Base-by-base conservation (phyloP, 2,797 vertebrate genomes). In the Acrocephalus scirpaceus region DNA sequence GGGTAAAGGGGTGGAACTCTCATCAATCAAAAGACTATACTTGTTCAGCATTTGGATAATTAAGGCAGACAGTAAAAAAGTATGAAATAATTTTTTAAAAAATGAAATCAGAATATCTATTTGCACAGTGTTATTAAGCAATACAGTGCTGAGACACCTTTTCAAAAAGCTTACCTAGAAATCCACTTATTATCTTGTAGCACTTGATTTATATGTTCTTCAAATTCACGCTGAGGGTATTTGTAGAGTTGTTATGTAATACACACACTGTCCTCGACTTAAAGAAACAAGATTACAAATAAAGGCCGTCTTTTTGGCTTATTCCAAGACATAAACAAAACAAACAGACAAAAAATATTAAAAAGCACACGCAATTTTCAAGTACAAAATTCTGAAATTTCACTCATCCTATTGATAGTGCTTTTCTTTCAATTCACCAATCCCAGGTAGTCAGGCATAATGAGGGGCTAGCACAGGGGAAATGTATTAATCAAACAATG, bases 41-140 rank as follows among this genome's bases (percentile, higher is more conserved):
- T 79, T 96, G 92, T 97, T 97, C 94, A 93, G 94, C 82, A 86
- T 56, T 90, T 81, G 86, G 94, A 95, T 97, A 94, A 96, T 96
- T 95, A 97, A 96, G 95, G 96, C 58, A 93, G 95, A 93, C 89
- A 92, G 47, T 79, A 95, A 95, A 93, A 96, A 97, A 95, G 71
- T 71, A 69, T 75, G 74, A 96, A 93, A 87, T 87, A 93, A 92
- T 86, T 96, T 75, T 82, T 51, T 12, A 67, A 84, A 87, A 95
- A 95, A 92, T 72, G 38, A 93, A 97, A 97, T 89, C 61, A 79
- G 79, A 91, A 86, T 90, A 93, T 91, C 71, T 94, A 69, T 93
- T 93, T 93, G 93, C 90, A 93, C 77, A 74, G 76, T 54, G n/a
- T 94, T 95, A 92, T 94, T 79, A 92, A 91, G 93, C 81, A 90